Evolutionary conservation across 2,797 vertebrate species (phyloP).

Genomic region (Chrysocyon brachyurus): DNA sequence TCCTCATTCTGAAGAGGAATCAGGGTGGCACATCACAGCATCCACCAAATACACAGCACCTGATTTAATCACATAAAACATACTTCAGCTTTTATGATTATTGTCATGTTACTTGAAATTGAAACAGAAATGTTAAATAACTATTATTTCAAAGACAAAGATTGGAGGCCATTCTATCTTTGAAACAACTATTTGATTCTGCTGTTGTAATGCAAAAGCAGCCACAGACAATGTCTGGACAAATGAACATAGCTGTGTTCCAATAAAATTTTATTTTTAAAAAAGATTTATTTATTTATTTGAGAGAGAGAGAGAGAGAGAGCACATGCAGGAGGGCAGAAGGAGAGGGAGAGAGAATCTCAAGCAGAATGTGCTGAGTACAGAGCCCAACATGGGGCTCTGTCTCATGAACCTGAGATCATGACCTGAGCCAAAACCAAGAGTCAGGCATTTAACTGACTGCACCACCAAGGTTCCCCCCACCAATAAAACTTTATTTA

Average conservation of each 20-base stretch:
- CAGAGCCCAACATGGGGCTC: too few relatives aligned
- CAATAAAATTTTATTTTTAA: background rate
- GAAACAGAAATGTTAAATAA: background rate
- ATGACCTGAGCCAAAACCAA: too few relatives aligned
- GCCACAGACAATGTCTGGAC: background rate
- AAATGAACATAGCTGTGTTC: background rate
- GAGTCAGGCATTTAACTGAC: too few relatives aligned
- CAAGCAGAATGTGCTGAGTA: too few relatives aligned
- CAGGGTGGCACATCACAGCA: background rate
- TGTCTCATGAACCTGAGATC: too few relatives aligned
- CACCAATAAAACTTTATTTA: background rate
- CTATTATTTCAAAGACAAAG: background rate
- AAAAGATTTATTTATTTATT: background rate
- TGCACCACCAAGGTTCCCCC: too few relatives aligned
- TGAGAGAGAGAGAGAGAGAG: too few relatives aligned
- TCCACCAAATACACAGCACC: background rate
- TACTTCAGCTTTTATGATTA: background rate
- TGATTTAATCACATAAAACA: background rate
- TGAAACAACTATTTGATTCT: background rate
- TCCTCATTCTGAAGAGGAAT: background rate
- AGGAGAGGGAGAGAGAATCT: too few relatives aligned
- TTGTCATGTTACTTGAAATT: background rate
- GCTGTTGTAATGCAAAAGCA: background rate
- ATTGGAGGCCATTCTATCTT: background rate
- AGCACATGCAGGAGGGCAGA: too few relatives aligned